Percentiles rank a stretch among this genome's conserved stretches.
phyloP scores from a whole-genome alignment of 2,113 vertebrate species.

The Phocoena sinus region DNA sequence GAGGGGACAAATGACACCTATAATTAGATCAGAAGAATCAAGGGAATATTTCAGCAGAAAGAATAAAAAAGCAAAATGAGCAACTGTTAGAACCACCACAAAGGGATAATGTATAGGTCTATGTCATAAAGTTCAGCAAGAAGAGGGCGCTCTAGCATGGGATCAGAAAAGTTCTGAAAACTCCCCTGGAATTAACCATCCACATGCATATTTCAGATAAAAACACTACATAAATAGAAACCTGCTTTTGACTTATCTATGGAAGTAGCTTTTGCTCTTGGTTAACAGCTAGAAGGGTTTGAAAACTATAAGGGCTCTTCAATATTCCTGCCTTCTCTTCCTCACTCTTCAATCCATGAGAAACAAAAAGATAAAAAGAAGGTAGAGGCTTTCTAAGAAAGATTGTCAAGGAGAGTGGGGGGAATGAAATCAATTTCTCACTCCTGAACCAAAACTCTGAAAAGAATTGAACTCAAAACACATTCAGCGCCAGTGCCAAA shows the following conservation, averaged over 20 bases:
- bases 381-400: background rate
- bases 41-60: background rate
- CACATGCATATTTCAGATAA: background rate
- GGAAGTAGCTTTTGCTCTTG: background rate
- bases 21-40: background rate
- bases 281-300: background rate
- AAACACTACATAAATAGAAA: background rate
- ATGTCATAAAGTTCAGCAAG: background rate
- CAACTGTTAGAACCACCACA: background rate
- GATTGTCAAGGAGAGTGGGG: background rate
- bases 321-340: background rate
- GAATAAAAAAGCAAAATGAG: background rate
- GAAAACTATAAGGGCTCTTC: background rate
- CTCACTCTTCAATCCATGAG: background rate
- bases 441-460: background rate
- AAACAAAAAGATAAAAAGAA: background rate
- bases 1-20: background rate
- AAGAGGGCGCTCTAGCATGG: background rate
- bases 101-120: background rate
- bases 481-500: background rate
- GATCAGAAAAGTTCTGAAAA: background rate
- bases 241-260: background rate
- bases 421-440: background rate
- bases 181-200: background rate
- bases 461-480: background rate